Percentiles rank a stretch among this genome's conserved stretches.
Conservation (phyloP, 2,888 invertebrate genomes). For the Spisula solida region DNA sequence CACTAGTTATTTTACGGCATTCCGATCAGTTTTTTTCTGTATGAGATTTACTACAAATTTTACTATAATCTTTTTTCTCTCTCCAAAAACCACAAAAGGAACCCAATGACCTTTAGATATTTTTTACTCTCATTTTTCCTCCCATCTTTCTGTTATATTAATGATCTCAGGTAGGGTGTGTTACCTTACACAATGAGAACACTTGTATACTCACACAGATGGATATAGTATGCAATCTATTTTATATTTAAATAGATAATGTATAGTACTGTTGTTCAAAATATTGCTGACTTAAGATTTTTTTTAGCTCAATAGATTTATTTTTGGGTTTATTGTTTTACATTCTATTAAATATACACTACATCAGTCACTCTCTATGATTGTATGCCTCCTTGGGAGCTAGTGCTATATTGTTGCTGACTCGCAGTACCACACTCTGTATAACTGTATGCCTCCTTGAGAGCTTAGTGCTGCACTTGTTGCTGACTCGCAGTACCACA, state of each 20-base stretch:
- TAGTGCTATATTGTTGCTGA: too few relatives aligned
- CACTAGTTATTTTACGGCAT: not conserved
- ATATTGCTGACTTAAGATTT: not conserved
- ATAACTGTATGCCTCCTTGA: too few relatives aligned
- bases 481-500: too few relatives aligned
- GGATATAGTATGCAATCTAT: not conserved
- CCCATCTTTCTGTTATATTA: too few relatives aligned
- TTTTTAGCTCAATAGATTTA: not conserved
- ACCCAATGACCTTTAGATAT: not conserved
- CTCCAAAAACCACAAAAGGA: slow-evolving; percentile 9
- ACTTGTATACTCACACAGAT: not conserved
- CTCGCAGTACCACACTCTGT: too few relatives aligned
- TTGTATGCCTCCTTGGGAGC: too few relatives aligned
- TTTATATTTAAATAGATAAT: too few relatives aligned
- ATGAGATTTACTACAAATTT: not conserved
- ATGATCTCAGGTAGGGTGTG: not conserved
- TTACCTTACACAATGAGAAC: not conserved
- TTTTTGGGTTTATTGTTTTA: not conserved
- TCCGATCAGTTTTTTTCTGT: not conserved
- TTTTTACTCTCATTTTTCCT: not conserved
- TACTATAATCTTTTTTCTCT: not conserved
- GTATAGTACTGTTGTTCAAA: not conserved
- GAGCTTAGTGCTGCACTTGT: too few relatives aligned
- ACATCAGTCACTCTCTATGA: too few relatives aligned
- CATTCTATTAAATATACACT: too few relatives aligned